phyloP scores from a whole-genome alignment of 2,888 invertebrate genomes.

The Cremastobaeus sp. region DNA sequence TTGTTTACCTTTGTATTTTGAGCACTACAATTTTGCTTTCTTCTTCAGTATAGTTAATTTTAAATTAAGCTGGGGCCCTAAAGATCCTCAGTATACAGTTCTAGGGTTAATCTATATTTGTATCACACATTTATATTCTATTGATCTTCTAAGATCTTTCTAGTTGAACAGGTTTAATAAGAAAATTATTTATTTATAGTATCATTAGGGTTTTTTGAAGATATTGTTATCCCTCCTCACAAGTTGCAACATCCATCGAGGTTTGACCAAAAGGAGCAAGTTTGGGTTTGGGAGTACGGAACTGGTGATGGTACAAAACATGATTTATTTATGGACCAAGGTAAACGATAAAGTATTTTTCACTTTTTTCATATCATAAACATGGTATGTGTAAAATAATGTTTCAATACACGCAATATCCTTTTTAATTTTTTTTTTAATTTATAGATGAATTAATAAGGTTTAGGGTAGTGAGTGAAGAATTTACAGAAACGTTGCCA shows the following conservation, averaged over 20 bases:
- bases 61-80: no score
- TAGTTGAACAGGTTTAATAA: no score
- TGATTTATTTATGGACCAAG: slow-evolving; percentile 96
- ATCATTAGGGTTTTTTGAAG: slow-evolving; percentile 97
- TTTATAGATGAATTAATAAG: slow-evolving; percentile 86
- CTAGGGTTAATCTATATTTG: no score
- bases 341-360: slow-evolving; percentile 74
- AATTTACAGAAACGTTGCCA: slow-evolving; percentile 93
- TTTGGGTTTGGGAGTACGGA: slow-evolving; percentile 98
- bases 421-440: background rate
- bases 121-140: no score
- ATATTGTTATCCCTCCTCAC: slow-evolving; percentile 94
- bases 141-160: no score
- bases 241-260: slow-evolving; percentile 95
- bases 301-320: slow-evolving; percentile 90
- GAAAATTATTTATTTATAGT: slow-evolving; percentile 86
- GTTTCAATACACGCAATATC: no score
- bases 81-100: no score
- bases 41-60: no score
- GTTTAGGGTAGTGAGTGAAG: slow-evolving; percentile 93
- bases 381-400: no score
- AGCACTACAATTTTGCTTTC: no score
- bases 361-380: background rate
- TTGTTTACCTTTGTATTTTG: no score
- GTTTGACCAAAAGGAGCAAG: slow-evolving; percentile 94